Conservation (phyloP, 1,140 invertebrate species). For the Sipha flava region DNA sequence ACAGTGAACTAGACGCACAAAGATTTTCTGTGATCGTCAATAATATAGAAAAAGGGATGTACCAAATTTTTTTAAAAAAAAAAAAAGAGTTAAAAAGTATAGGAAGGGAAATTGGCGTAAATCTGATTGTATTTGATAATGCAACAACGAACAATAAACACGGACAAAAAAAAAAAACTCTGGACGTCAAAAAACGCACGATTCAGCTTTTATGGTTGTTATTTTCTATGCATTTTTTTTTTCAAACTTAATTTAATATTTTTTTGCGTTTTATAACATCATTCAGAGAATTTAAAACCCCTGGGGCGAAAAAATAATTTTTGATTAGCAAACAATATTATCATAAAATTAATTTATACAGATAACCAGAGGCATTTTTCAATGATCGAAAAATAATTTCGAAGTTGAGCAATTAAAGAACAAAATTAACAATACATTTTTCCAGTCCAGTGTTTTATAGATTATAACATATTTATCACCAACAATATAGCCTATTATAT, state of each 20-base stretch:
- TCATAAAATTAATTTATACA: background rate
- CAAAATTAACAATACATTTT: background rate
- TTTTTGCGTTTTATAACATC: background rate
- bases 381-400: background rate
- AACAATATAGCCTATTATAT: too few relatives aligned
- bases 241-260: constrained; percentile 3
- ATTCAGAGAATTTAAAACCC: background rate
- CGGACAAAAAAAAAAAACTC: background rate
- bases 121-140: constrained; percentile 14
- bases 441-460: too few relatives aligned
- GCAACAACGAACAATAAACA: background rate
- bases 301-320: background rate
- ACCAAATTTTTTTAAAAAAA: background rate
- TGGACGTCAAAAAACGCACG: background rate
- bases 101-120: background rate
- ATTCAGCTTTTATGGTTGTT: constrained; percentile 2
- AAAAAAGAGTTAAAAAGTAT: background rate
- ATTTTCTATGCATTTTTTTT: background rate
- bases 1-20: background rate
- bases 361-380: background rate
- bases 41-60: background rate
- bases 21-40: background rate
- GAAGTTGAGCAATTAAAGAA: background rate
- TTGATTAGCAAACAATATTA: constrained; percentile 2
- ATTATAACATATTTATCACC: too few relatives aligned